Conservation (phyloP, 1,140 invertebrate genomes). For the Aplysia californica region DNA sequence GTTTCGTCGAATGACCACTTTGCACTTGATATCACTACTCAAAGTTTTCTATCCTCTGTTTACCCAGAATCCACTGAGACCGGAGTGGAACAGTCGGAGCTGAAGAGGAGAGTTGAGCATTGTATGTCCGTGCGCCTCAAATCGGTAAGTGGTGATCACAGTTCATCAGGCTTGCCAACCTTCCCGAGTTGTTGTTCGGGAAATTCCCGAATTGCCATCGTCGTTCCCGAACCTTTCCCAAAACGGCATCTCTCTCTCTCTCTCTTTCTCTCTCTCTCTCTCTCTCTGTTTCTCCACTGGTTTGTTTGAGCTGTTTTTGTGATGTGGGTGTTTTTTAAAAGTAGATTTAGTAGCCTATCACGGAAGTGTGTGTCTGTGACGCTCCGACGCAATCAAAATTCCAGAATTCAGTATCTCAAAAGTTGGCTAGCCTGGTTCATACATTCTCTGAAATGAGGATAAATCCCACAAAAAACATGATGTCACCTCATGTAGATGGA, state of each 20-base stretch:
- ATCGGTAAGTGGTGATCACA: conserved; percentile 38
- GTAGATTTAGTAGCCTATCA: no score
- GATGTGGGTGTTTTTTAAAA: neutral
- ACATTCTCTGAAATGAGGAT: no score
- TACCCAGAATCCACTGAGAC: conserved; percentile 60
- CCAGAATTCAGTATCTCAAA: no score
- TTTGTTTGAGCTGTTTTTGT: neutral
- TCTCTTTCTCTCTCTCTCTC: no score
- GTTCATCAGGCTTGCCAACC: neutral
- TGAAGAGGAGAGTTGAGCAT: conserved; percentile 53
- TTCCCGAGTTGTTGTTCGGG: neutral
- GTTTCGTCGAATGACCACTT: neutral
- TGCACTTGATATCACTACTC: neutral
- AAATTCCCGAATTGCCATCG: neutral
- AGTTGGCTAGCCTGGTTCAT: no score
- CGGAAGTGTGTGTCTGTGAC: no score
- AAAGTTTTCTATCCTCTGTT: conserved; percentile 1
- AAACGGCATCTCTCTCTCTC: no score
- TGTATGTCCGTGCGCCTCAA: conserved; percentile 48
- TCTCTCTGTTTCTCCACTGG: no score
- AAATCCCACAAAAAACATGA: no score
- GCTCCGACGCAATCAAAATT: no score
- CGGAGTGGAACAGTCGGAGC: conserved; percentile 49
- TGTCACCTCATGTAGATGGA: no score
- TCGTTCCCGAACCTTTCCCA: neutral